Base-by-base conservation (phyloP, 1,140 invertebrate genomes). In the Sarcophaga peregrina region DNA sequence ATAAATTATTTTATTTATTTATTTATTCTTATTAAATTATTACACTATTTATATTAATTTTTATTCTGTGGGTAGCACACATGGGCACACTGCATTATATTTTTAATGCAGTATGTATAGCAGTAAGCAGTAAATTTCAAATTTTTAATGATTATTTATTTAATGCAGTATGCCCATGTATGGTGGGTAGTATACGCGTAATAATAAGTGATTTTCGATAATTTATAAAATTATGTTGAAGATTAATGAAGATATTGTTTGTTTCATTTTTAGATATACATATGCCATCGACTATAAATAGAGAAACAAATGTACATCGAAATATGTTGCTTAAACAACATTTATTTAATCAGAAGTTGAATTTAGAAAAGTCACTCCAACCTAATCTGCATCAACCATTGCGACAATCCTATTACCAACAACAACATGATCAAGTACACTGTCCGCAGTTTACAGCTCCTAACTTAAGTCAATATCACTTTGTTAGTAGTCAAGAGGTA, bases 281-380 rank as follows among this genome's bases (percentile, higher is more conserved):
- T 25, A 68, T 17, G 58, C 58, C 25, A 62, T 15, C 58, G 3
- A 20, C n/a, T 95, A 94, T 95, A 95, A 95, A 95, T 8, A 95
- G 95, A 85, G 92, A 93, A 45, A 94, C 93, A 5, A 95, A 95
- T 87, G 89, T 95, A 15, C 92, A 95, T 84, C 94, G 95, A 86
- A 95, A 95, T 9, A 95, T 95, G 88, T 90, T 93, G 83, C 90
- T 95, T 5, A 95, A 95, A 85, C 94, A 95, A 85, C 93, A 95
- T 87, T 87, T 95, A 11, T 94, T 95, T 85, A 93, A 93, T 58
- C 93, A 94, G 86, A 92, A 93, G 20, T 20, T 68, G 0, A 20
- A 5, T 5, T 68, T 68, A 25, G 62, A 68, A n/a, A 68, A 68
- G 20, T 58, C 74, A 1, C 1, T 50, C 11, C 5, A 86, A 92